phyloP scores from a whole-genome alignment of 2,797 vertebrate species.

The Gambusia yucatana region DNA sequence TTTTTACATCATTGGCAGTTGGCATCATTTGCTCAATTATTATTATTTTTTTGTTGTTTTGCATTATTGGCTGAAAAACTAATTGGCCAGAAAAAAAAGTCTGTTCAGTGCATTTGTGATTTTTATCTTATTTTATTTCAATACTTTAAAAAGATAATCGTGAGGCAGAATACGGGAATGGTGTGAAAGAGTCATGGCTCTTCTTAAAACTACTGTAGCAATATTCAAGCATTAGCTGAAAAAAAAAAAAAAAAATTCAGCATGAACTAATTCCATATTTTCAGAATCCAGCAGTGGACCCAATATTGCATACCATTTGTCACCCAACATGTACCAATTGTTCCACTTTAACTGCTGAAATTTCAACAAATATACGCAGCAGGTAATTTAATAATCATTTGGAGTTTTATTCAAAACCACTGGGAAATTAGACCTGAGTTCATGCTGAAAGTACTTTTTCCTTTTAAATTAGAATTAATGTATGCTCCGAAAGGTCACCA shows the following conservation, averaged over 20 bases:
- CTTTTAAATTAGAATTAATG: constrained; percentile 53
- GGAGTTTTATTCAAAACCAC: constrained; percentile 42
- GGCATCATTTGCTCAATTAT: background rate
- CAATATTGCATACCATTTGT: constrained; percentile 10
- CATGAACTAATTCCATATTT: background rate
- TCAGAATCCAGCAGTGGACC: background rate
- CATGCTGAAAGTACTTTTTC: constrained; percentile 45
- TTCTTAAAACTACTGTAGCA: background rate
- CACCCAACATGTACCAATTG: constrained; percentile 7
- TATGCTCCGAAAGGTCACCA: constrained; percentile 1
- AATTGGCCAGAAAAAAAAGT: background rate
- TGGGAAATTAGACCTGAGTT: constrained; percentile 55
- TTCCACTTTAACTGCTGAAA: constrained; percentile 15
- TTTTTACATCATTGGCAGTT: background rate
- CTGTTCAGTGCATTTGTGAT: background rate
- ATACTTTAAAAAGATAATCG: background rate
- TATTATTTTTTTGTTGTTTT: background rate
- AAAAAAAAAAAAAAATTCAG: background rate
- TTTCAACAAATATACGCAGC: constrained; percentile 16
- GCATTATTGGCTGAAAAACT: no score
- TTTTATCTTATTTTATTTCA: background rate
- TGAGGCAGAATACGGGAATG: background rate
- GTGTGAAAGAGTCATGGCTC: background rate
- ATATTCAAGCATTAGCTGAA: background rate
- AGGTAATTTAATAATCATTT: constrained; percentile 23